Percentiles rank a stretch among this genome's conserved stretches.
These are phyloP conservation scores for Arbacia lixula DNA, from an alignment of 53 echinoderm and acorn worm genomes.

Conservation along the genomic window DNA sequence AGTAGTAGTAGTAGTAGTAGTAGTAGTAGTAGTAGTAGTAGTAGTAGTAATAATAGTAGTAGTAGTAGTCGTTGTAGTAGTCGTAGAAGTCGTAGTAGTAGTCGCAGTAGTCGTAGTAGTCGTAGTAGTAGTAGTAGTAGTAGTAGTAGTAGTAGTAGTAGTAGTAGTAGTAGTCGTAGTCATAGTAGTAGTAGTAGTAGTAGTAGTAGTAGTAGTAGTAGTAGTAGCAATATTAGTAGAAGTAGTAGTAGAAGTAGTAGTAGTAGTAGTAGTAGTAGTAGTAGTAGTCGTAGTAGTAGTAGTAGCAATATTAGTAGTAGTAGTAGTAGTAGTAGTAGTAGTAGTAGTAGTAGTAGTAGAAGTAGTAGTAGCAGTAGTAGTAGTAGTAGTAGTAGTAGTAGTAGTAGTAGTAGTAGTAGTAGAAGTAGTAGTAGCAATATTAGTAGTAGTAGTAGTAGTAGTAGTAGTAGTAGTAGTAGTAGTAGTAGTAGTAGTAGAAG, in stretches of 20 bases:
- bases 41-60: neutral
- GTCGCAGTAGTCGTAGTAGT: neutral
- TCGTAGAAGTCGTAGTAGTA: neutral
- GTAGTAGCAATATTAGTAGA: no score
- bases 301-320: no score
- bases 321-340: constrained; percentile 19
- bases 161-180: no score
- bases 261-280: constrained; percentile 2
- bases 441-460: constrained; percentile 10
- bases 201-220: no score
- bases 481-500: neutral
- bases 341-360: constrained; percentile 15
- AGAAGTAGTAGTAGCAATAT: neutral
- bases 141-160: no score
- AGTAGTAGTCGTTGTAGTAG: neutral
- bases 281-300: neutral
- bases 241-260: no score
- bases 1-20: constrained; percentile 9
- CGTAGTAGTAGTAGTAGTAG: no score
- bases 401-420: constrained; percentile 30
- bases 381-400: constrained; percentile 16
- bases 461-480: neutral
- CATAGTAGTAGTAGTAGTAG: no score
- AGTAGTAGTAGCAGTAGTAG: constrained; percentile 7
- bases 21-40: neutral